Evolutionary conservation across 2,888 invertebrate genomes (phyloP).

Genomic region (Sympetrum striolatum): DNA sequence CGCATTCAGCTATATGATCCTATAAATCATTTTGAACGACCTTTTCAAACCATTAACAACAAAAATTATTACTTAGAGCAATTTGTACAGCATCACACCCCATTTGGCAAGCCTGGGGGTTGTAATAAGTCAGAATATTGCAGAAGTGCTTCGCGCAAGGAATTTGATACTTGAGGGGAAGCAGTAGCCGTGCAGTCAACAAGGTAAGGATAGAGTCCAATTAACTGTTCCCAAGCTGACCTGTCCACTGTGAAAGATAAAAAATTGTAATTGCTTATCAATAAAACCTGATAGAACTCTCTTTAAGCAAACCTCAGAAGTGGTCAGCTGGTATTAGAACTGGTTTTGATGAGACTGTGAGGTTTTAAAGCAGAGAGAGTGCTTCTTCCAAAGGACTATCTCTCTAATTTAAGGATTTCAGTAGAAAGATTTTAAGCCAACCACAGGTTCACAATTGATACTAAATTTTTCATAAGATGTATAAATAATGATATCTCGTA

Average conservation of each 20-base stretch:
- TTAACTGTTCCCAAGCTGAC: conserved; percentile 91
- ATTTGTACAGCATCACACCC: conserved; percentile 4
- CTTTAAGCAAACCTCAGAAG: too few species aligned
- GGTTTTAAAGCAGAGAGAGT: too few species aligned
- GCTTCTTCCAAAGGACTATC: too few species aligned
- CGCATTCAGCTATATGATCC: conserved; percentile 6
- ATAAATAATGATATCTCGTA: too few species aligned
- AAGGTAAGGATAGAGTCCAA: conserved; percentile 87
- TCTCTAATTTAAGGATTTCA: too few species aligned
- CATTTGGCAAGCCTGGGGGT: conserved; percentile 61
- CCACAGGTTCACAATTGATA: too few species aligned
- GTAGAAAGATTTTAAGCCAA: too few species aligned
- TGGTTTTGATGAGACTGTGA: too few species aligned
- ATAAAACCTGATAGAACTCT: too few species aligned
- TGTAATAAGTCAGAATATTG: conserved; percentile 85
- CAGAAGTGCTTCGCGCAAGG: conserved; percentile 82
- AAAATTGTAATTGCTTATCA: conserved; percentile 16
- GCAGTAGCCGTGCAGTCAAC: conserved; percentile 83
- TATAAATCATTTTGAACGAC: conserved; percentile 8
- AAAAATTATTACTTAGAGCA: neutral
- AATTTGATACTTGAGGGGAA: conserved; percentile 80
- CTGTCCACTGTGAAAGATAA: conserved; percentile 73
- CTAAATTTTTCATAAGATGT: too few species aligned
- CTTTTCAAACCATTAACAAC: conserved; percentile 5
- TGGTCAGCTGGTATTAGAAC: too few species aligned